Evolutionary conservation across 2,888 invertebrate species (phyloP).

Genomic region (Monochamus alternatus): DNA sequence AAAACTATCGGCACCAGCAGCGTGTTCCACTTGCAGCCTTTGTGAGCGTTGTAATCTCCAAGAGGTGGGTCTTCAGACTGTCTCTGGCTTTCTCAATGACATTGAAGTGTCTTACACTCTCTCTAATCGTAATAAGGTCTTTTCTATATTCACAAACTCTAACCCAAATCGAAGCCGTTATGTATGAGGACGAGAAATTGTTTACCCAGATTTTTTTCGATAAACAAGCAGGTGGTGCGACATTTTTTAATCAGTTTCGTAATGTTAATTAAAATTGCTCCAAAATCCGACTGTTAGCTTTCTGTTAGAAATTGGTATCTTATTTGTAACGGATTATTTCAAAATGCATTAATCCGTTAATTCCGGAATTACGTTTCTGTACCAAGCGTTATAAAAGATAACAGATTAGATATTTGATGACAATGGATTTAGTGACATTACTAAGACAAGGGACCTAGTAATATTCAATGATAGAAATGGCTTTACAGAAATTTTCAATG

Average conservation of each 20-base stretch:
- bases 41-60: conserved; percentile 12
- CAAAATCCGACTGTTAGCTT: too few relatives aligned
- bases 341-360: too few relatives aligned
- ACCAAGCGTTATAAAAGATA: too few relatives aligned
- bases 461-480: too few relatives aligned
- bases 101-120: conserved; percentile 61
- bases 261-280: not conserved
- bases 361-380: too few relatives aligned
- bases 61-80: conserved; percentile 10
- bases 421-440: too few relatives aligned
- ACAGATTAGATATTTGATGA: too few relatives aligned
- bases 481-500: too few relatives aligned
- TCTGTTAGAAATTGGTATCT: too few relatives aligned
- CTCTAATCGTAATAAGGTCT: conserved; percentile 56
- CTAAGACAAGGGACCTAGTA: too few relatives aligned
- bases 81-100: conserved; percentile 58
- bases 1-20: conserved; percentile 3
- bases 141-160: conserved; percentile 2
- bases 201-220: not conserved
- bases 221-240: not conserved
- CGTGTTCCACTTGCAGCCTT: conserved; percentile 18
- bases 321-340: too few relatives aligned
- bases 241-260: not conserved
- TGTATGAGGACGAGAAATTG: not conserved
- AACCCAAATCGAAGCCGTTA: conserved; percentile 16